These are phyloP conservation scores for Phyto melanocephala DNA, from an alignment of 2,888 invertebrate species.

Conservation along the genomic window DNA sequence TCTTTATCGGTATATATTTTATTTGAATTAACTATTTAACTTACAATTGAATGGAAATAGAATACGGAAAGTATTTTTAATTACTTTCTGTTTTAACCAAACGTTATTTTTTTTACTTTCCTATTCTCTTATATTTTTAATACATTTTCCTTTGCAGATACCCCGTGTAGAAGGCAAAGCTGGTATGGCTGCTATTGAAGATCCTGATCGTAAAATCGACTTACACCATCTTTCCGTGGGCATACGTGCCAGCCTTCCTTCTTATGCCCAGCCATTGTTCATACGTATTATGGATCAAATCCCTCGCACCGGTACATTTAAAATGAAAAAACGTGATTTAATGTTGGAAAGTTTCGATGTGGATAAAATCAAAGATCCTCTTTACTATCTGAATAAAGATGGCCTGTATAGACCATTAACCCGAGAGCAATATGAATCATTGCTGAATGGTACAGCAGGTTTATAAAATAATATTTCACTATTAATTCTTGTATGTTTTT, in stretches of 20 bases:
- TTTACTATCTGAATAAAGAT: constrained; percentile 84
- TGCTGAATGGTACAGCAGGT: constrained; percentile 80
- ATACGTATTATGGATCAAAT: constrained; percentile 87
- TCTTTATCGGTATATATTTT: no score
- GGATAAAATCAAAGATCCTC: constrained; percentile 84
- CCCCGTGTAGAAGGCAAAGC: constrained; percentile 91
- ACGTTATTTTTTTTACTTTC: no score
- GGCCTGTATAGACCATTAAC: constrained; percentile 80
- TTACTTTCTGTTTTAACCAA: no score
- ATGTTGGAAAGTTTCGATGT: constrained; percentile 92
- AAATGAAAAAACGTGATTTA: constrained; percentile 92
- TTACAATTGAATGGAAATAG: no score
- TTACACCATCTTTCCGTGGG: constrained; percentile 82
- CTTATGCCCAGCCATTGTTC: constrained; percentile 94
- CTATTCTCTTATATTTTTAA: no score
- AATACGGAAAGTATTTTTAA: no score
- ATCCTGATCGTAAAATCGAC: constrained; percentile 82
- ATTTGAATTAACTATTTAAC: no score
- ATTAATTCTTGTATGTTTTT: neutral
- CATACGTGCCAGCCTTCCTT: constrained; percentile 86
- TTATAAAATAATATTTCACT: constrained; percentile 76
- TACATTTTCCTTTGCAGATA: constrained; percentile 80
- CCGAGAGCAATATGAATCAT: constrained; percentile 79
- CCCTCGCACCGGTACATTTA: constrained; percentile 93
- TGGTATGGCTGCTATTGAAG: constrained; percentile 95